Evolutionary conservation across 2,797 vertebrate genomes (phyloP).

Genomic region (Thalassophryne amazonica): DNA sequence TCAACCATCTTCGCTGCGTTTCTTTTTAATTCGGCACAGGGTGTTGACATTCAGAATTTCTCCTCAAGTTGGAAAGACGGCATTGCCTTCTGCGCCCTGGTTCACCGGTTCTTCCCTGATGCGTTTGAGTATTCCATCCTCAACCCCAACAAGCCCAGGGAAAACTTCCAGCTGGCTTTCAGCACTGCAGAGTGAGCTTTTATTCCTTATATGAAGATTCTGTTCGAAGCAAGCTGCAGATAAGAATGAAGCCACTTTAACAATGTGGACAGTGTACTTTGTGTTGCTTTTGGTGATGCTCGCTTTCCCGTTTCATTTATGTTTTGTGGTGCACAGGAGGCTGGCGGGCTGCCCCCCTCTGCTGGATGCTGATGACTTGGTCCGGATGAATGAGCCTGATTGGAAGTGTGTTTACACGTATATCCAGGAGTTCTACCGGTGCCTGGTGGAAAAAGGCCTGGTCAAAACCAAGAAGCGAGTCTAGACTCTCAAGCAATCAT

Average conservation of each 20-base stretch:
- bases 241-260: conserved; percentile 4
- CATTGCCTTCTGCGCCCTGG: conserved; percentile 95
- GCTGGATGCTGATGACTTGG: conserved; percentile 95
- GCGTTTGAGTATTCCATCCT: conserved; percentile 93
- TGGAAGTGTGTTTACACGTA: conserved; percentile 99
- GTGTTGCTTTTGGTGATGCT: conserved; percentile 58
- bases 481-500: conserved; percentile 28
- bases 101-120: conserved; percentile 96
- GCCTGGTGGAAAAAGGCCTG: conserved; percentile 97
- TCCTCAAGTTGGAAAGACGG: conserved; percentile 97
- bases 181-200: conserved; percentile 89
- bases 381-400: conserved; percentile 95
- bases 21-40: conserved; percentile 67
- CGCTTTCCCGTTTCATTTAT: conserved; percentile 49
- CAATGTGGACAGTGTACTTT: conserved; percentile 4
- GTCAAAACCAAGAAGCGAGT: conserved; percentile 94
- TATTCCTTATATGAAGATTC: conserved; percentile 29
- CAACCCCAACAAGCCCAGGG: conserved; percentile 86
- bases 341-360: conserved; percentile 93
- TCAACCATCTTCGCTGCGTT: background rate
- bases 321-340: conserved; percentile 79
- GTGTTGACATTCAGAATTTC: conserved; percentile 94
- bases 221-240: background rate
- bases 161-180: conserved; percentile 96
- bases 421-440: conserved; percentile 99